These are phyloP conservation scores for Enteromius anoplus DNA, from an alignment of 2,797 vertebrate genomes.

Conservation along the genomic window DNA sequence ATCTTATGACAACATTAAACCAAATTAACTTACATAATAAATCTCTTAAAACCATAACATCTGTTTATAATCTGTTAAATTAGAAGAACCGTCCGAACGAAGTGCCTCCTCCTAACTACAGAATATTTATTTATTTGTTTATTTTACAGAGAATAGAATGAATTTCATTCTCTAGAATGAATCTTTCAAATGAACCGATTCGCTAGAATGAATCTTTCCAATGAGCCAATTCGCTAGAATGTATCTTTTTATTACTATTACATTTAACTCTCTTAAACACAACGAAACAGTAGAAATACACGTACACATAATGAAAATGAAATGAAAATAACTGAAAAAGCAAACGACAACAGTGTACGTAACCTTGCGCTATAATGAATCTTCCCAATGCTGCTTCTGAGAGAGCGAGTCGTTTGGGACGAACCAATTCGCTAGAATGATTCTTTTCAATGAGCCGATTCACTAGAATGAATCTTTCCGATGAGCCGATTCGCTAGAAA, in stretches of 20 bases:
- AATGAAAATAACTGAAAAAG: no score
- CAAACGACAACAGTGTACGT: no score
- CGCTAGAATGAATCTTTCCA: background rate
- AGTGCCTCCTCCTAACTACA: background rate
- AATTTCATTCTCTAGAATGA: background rate
- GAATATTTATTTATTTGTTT: no score
- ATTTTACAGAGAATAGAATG: no score
- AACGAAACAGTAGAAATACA: no score
- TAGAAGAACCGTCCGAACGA: background rate
- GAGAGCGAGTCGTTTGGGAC: background rate
- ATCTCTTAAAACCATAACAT: background rate
- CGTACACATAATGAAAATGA: no score
- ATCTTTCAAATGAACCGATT: background rate
- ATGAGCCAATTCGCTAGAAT: no score
- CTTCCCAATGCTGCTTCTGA: background rate
- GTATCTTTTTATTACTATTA: no score
- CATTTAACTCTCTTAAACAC: no score
- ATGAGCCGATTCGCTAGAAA: no score
- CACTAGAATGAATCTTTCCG: background rate
- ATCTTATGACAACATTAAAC: background rate
- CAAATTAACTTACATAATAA: no score
- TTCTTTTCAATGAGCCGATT: background rate
- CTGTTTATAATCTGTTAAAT: background rate
- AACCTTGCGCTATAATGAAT: background rate
- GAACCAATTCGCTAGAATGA: background rate